A percentile compares a stretch with the other conserved stretches of the same genome.
Conservation (phyloP, 53 echinoderm and acorn worm species). For the Echinometra lucunter region DNA sequence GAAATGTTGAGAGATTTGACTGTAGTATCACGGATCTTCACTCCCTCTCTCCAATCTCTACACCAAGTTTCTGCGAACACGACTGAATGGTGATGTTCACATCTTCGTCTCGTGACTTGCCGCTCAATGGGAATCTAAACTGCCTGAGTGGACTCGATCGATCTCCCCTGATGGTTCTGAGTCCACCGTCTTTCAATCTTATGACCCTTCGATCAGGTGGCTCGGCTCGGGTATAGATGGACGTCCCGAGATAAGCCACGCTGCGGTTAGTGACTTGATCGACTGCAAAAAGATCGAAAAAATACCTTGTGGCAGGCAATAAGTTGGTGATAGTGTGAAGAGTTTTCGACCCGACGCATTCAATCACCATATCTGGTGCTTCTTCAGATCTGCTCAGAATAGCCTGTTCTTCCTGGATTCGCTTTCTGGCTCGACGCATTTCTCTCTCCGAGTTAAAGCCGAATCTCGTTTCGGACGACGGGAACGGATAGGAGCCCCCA, state of each 20-base stretch:
- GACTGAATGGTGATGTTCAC: conserved; percentile 86
- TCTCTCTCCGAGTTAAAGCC: conserved; percentile 77
- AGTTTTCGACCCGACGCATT: conserved; percentile 92
- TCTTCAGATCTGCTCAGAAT: conserved; percentile 41
- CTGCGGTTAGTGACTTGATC: conserved; percentile 89
- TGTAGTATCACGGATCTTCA: conserved; percentile 76
- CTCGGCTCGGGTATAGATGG: conserved; percentile 79
- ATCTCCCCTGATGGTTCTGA: conserved; percentile 83
- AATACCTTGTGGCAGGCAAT: conserved; percentile 83
- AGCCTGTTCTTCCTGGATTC: conserved; percentile 58
- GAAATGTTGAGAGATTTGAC: conserved; percentile 88
- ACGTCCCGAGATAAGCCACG: conserved; percentile 81
- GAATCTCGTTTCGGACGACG: conserved; percentile 72
- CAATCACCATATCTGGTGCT: conserved; percentile 78
- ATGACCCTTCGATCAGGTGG: conserved; percentile 71
- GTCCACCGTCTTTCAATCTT: conserved; percentile 90
- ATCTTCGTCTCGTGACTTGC: conserved; percentile 70
- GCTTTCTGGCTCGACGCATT: conserved; percentile 64
- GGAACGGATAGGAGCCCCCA: conserved; percentile 62
- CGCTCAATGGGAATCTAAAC: conserved; percentile 87
- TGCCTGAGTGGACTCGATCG: conserved; percentile 81
- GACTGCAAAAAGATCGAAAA: conserved; percentile 94
- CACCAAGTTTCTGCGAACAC: conserved; percentile 82
- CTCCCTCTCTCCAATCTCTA: conserved; percentile 85
- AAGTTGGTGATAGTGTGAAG: conserved; percentile 93